Conservation (phyloP, 2,797 vertebrate genomes). For the Saxicola maurus region DNA sequence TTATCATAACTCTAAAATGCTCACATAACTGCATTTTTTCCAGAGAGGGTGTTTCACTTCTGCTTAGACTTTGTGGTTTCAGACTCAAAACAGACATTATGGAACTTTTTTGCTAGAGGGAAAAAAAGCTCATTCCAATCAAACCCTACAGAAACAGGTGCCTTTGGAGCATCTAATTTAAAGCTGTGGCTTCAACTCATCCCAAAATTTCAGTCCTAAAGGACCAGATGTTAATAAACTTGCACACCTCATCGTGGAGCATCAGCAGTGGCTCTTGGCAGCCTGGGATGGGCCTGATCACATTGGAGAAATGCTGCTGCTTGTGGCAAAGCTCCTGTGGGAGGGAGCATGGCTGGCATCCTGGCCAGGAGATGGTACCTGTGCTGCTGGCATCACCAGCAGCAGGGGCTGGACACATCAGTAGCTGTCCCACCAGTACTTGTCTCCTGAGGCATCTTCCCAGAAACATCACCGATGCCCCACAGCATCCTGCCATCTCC, state of each 20-base stretch:
- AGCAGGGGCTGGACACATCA: background rate
- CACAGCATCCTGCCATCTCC: background rate
- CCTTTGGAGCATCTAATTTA: background rate
- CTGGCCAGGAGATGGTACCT: background rate
- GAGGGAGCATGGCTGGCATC: background rate
- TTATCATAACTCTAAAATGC: background rate
- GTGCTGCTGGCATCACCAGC: background rate
- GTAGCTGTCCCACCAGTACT: background rate
- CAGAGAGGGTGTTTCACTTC: background rate
- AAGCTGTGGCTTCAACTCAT: background rate
- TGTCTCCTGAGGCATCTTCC: background rate
- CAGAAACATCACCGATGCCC: background rate
- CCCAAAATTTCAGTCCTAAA: background rate
- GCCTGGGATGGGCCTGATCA: fast-evolving
- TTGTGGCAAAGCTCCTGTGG: background rate
- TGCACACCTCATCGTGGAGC: fast-evolving
- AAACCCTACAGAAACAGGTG: background rate
- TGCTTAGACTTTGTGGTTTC: background rate
- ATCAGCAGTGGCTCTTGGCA: background rate
- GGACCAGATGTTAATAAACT: background rate
- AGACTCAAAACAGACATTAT: background rate
- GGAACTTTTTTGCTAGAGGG: background rate
- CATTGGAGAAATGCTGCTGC: background rate
- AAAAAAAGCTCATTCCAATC: background rate
- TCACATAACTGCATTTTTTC: background rate